Evolutionary conservation across 1,140 invertebrate genomes (phyloP).

Genomic region (Aphaenogaster rudis): DNA sequence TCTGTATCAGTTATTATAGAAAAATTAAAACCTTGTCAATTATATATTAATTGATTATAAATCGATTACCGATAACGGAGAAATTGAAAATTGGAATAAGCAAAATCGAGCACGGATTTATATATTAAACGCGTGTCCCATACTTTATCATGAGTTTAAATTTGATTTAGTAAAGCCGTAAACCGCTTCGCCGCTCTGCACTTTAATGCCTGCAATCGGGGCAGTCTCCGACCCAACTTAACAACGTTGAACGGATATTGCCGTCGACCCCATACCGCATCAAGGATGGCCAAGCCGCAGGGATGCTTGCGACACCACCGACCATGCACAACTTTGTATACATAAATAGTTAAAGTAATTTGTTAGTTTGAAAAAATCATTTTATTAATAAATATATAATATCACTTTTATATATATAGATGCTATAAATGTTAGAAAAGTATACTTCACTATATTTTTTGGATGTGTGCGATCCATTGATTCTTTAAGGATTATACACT

Average conservation of each 20-base stretch:
- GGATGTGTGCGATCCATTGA: background rate
- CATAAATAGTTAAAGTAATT: slow-evolving; percentile 63
- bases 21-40: background rate
- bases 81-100: background rate
- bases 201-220: slow-evolving; percentile 62
- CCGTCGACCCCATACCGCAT: slow-evolving; percentile 35
- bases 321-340: background rate
- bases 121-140: slow-evolving; percentile 38
- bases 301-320: slow-evolving; percentile 37
- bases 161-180: slow-evolving; percentile 61
- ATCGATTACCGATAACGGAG: slow-evolving; percentile 31
- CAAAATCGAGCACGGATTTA: slow-evolving; percentile 12
- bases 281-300: slow-evolving; percentile 57
- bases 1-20: background rate
- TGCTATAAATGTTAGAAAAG: background rate
- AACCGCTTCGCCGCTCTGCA: slow-evolving; percentile 43
- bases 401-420: background rate
- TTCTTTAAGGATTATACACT: no score
- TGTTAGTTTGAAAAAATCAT: slow-evolving; percentile 27
- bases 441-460: background rate
- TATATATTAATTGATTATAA: slow-evolving; percentile 19
- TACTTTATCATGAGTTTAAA: slow-evolving; percentile 48
- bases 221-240: slow-evolving; percentile 51
- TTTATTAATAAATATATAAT: background rate
- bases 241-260: slow-evolving; percentile 65